A percentile compares a stretch with the other conserved stretches of the same genome.
phyloP scores from a whole-genome alignment of 2,113 vertebrate genomes.

The Sander lucioperca region DNA sequence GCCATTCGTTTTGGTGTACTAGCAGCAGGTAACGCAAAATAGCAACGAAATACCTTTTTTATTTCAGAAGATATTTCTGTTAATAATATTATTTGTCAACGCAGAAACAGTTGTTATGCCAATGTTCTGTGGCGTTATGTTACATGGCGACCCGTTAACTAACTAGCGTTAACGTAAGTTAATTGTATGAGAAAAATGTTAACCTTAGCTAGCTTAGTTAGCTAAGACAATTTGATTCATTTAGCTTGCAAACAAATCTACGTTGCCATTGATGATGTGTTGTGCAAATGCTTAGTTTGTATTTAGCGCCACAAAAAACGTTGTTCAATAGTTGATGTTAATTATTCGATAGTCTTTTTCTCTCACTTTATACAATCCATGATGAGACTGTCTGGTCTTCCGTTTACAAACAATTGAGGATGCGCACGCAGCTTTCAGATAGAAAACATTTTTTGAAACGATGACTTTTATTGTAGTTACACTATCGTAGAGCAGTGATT shows the following conservation, averaged over 20 bases:
- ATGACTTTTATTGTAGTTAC: too few relatives aligned
- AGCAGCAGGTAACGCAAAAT: conserved; percentile 24
- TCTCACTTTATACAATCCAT: neutral
- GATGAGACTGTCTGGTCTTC: neutral
- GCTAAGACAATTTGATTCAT: neutral
- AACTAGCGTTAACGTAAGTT: neutral
- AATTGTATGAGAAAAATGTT: neutral
- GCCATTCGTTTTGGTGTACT: neutral
- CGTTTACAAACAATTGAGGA: conserved; percentile 25
- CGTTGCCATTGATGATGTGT: too few relatives aligned
- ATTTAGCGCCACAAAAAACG: neutral
- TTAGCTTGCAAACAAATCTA: neutral
- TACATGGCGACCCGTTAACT: neutral
- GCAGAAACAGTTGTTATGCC: neutral
- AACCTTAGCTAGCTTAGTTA: neutral
- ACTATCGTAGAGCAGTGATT: too few relatives aligned
- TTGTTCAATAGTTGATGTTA: too few relatives aligned
- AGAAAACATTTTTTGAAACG: neutral
- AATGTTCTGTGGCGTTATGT: neutral
- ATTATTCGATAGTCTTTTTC: neutral
- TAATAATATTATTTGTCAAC: neutral
- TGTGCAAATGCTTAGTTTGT: neutral
- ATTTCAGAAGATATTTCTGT: neutral
- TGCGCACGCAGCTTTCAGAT: conserved; percentile 18
- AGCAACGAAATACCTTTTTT: neutral